phyloP scores from a whole-genome alignment of 2,113 vertebrate genomes.

The Pelodiscus sinensis region DNA sequence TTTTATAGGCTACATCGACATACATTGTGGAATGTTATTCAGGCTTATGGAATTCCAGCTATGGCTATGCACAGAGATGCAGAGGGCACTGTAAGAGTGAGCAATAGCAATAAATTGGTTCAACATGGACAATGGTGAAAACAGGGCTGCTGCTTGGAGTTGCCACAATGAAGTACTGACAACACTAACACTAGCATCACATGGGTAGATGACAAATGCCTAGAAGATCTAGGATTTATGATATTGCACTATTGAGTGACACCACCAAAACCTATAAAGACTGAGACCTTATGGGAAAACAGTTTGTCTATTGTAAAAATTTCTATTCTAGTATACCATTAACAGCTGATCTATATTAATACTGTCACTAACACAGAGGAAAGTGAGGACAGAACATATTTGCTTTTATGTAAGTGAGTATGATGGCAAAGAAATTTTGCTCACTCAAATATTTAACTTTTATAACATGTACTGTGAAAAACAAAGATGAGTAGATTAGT shows the following conservation, averaged over 20 bases:
- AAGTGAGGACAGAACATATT: background rate
- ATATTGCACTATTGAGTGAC: background rate
- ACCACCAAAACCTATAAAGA: background rate
- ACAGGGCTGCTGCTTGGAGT: background rate
- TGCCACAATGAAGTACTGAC: background rate
- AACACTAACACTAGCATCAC: background rate
- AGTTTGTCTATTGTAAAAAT: background rate
- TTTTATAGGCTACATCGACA: no score
- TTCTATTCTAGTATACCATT: background rate
- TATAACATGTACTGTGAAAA: background rate
- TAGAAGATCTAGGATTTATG: background rate
- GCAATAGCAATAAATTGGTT: background rate
- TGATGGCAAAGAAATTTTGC: background rate
- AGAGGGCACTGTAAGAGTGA: background rate
- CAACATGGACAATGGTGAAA: background rate
- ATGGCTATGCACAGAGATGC: background rate
- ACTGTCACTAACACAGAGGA: background rate
- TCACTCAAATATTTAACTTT: background rate
- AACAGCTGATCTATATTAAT: background rate
- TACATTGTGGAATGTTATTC: background rate
- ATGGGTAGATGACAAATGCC: background rate
- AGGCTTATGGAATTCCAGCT: background rate
- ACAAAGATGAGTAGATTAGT: background rate
- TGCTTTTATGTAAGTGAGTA: background rate
- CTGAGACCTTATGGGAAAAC: background rate